These are phyloP conservation scores for Clistopyga incitator DNA, from an alignment of 2,888 invertebrate genomes.

Conservation along the genomic window DNA sequence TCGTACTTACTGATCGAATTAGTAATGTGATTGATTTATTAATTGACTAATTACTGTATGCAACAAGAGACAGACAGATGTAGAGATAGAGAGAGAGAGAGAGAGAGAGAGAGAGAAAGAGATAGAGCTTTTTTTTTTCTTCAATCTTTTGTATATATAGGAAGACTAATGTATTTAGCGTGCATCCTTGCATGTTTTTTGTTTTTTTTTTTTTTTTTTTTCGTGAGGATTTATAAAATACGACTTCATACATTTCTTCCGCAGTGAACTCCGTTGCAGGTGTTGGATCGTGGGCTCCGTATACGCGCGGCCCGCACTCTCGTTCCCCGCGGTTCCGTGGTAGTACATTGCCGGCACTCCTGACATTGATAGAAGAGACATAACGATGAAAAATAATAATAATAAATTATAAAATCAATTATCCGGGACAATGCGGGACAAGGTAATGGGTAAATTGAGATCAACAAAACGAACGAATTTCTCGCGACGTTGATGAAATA, in stretches of 20 bases:
- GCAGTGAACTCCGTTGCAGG: conserved; percentile 80
- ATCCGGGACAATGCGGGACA: conserved; percentile 5
- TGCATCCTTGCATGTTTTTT: conserved; percentile 30
- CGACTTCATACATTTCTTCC: conserved; percentile 82
- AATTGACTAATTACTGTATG: conserved; percentile 1
- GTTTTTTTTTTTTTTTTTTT: conserved; percentile 41
- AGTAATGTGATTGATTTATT: not conserved
- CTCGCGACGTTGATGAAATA: not conserved
- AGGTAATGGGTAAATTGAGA: conserved; percentile 1
- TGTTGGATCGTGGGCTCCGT: conserved; percentile 81
- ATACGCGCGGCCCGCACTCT: conserved; percentile 79
- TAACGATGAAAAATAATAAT: conserved; percentile 50
- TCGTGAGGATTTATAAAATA: conserved; percentile 74
- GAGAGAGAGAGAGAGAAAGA: conserved; percentile 49
- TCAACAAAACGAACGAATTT: conserved; percentile 26
- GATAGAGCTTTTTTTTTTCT: conserved; percentile 15
- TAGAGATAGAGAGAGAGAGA: conserved; percentile 43
- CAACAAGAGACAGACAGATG: conserved; percentile 38
- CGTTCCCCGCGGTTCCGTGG: conserved; percentile 80
- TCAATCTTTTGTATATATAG: conserved; percentile 1
- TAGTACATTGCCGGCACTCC: conserved; percentile 81
- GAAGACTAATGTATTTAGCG: conserved; percentile 34
- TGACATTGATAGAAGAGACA: conserved; percentile 80
- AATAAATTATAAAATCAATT: conserved; percentile 39
- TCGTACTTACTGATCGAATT: conserved; percentile 24